Conservation (phyloP, 2,797 vertebrate species). For the Nyctibius grandis region DNA sequence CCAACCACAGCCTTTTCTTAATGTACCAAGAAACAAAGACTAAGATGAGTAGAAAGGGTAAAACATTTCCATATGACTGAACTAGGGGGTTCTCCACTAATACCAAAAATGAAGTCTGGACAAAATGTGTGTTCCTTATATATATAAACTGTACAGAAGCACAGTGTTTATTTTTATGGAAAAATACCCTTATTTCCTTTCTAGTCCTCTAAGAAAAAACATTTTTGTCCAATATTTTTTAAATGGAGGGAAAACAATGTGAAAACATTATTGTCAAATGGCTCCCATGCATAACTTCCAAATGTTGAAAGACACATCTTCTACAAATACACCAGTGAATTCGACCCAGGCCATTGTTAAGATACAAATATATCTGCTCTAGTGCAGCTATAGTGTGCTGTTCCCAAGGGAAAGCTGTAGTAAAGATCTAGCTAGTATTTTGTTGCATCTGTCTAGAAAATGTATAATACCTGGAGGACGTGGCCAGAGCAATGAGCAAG, state of each 20-base stretch:
- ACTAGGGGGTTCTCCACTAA: background rate
- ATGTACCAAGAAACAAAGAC: background rate
- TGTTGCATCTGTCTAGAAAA: background rate
- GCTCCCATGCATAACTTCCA: background rate
- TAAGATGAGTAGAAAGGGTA: background rate
- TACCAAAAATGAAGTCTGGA: background rate
- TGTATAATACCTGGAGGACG: slow-evolving; percentile 88
- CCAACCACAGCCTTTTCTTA: slow-evolving; percentile 10
- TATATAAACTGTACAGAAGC: background rate
- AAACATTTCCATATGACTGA: background rate
- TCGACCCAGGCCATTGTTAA: background rate
- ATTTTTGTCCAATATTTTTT: background rate
- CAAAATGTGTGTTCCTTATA: background rate
- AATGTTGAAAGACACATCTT: background rate
- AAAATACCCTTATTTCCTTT: background rate
- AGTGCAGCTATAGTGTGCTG: background rate
- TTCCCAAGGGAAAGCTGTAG: background rate
- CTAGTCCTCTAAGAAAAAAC: background rate
- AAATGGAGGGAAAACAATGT: background rate
- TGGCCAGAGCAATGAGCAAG: slow-evolving; percentile 94
- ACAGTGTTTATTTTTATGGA: background rate
- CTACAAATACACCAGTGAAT: background rate
- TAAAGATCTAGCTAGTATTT: background rate
- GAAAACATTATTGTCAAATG: background rate
- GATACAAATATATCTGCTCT: background rate